Evolutionary conservation across 2,113 vertebrate genomes (phyloP).

Genomic region (Camelus bactrianus): DNA sequence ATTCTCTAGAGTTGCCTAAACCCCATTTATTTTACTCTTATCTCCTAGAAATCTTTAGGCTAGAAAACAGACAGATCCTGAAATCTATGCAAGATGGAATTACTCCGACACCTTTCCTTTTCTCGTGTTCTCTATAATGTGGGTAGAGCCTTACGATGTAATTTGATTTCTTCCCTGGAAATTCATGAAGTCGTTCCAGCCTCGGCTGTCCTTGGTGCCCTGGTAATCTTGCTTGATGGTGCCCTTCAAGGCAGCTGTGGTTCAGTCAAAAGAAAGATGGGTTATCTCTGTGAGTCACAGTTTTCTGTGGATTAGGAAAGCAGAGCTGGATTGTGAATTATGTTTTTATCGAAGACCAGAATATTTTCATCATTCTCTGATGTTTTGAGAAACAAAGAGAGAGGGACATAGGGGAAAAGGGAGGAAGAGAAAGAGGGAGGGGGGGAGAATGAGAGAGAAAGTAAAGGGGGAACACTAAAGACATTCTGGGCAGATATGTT

Average conservation of each 20-base stretch:
- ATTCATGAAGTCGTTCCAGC: neutral
- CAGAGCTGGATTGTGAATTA: neutral
- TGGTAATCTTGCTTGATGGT: neutral
- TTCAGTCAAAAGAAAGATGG: neutral
- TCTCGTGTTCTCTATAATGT: neutral
- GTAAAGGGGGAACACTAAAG: neutral
- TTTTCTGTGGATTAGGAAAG: neutral
- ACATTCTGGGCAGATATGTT: neutral
- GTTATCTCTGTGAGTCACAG: neutral
- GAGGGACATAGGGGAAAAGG: neutral
- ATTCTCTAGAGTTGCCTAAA: constrained; percentile 65
- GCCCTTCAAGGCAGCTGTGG: neutral
- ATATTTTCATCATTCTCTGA: neutral
- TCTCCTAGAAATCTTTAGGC: constrained; percentile 46
- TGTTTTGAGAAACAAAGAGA: constrained; percentile 32
- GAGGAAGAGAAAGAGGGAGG: neutral
- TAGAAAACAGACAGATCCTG: neutral
- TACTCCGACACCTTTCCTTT: neutral
- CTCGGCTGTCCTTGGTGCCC: neutral
- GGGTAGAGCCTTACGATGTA: neutral
- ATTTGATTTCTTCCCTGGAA: constrained; percentile 48
- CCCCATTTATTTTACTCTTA: constrained; percentile 53
- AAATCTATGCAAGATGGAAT: constrained; percentile 34
- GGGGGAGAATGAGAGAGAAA: neutral
- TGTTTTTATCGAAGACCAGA: constrained; percentile 15